Conservation (phyloP, 2,888 invertebrate species). For the Idaea straminata region DNA sequence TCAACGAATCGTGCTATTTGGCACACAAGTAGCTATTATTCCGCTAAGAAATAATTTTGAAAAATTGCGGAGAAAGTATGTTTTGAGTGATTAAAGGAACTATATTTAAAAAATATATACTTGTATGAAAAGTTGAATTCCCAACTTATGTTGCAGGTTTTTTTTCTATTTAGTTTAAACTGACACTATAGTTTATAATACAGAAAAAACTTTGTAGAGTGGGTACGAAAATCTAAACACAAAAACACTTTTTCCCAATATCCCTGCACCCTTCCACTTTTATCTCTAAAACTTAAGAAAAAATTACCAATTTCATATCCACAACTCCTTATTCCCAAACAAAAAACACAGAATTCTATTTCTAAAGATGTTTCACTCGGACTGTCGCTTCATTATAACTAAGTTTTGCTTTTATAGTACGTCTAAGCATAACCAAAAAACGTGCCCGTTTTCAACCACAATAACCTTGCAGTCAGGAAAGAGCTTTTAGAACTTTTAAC, state of each 20-base stretch:
- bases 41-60: too few species aligned
- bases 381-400: conserved; percentile 51
- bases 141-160: too few species aligned
- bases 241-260: neutral
- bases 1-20: too few species aligned
- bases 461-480: conserved; percentile 29
- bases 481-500: conserved; percentile 4
- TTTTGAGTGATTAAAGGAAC: too few species aligned
- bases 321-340: conserved; percentile 33
- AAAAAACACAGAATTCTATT: conserved; percentile 37
- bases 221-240: neutral
- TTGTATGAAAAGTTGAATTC: too few species aligned
- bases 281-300: neutral
- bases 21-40: too few species aligned
- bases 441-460: conserved; percentile 51
- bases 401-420: conserved; percentile 68
- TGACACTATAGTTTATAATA: too few species aligned
- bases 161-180: too few species aligned
- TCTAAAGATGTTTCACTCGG: conserved; percentile 49
- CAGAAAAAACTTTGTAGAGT: too few species aligned
- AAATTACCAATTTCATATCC: conserved; percentile 38
- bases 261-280: neutral
- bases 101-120: too few species aligned
- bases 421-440: conserved; percentile 66
- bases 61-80: too few species aligned